Base-by-base conservation (phyloP, 2,888 invertebrate species). In the Chrysodeixis includens region DNA sequence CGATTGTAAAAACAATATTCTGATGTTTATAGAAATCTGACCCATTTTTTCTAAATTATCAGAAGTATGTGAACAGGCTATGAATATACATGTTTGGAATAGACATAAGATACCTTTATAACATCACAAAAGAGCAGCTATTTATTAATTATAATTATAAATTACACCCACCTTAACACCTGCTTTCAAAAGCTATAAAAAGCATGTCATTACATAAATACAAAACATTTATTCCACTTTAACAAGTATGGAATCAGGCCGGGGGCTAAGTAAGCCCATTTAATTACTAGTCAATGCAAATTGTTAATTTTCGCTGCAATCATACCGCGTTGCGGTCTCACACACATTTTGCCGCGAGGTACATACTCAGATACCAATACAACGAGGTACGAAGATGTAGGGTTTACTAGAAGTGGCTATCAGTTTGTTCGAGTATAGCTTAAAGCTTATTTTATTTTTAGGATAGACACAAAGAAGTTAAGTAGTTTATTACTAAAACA, bases 281-380 rank as follows among this genome's bases (percentile, higher is more conserved):
- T 81, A 81, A 81, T 86, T 85, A 78, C 80, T 77, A 66, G 73
- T 76, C 81, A 82, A 81, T 83, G 74, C 76, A 76, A 81, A 84
- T 80, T 78, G 74, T 74, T 76, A 79, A 83, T 85, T 81, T 82
- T 76, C 76, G 63, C 75, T 79, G 82, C 77, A 83, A 76, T 79
- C 76, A 70, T 85, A 83, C 83, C 82, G 85, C 76, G 85, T 87
- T 92, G 92, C 86, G 92, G 92, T 92, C 88, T 89, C 88, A 82
- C 87, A 88, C 86, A 89, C 90, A 92, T 90, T 92, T 89, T 83
- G 88, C 92, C 91, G 75, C 85, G 83, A 91, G 93, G 90, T 88
- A 90, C 86, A 83, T 89, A 84, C 86, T 85, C 86, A 74, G 78
- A 81, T 83, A 82, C 76, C 71, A 76, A 84, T 84, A 84, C 83